Evolutionary conservation across 2,888 invertebrate species (phyloP).

Genomic region (Monochamus alternatus): DNA sequence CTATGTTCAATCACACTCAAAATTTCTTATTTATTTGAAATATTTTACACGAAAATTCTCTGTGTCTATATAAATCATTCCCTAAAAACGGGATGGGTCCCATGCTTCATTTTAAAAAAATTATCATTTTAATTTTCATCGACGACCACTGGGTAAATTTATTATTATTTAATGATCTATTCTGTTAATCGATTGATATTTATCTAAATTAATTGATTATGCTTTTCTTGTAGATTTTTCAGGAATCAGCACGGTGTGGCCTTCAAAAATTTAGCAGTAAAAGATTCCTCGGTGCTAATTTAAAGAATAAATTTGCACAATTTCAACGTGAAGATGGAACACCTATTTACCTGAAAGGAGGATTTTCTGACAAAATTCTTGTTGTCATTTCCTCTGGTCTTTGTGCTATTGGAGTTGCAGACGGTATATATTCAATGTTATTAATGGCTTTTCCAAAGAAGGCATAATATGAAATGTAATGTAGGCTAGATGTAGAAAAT

Average conservation of each 20-base stretch:
- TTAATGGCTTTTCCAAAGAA: constrained; percentile 42
- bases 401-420: constrained; percentile 40
- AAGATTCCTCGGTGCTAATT: constrained; percentile 23
- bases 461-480: constrained; percentile 15
- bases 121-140: too few species aligned
- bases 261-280: constrained; percentile 10
- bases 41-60: too few species aligned
- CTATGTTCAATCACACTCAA: too few species aligned
- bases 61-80: too few species aligned
- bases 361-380: constrained; percentile 48
- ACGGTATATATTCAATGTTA: constrained; percentile 32
- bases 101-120: too few species aligned
- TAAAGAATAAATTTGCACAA: constrained; percentile 36
- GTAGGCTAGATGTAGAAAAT: not conserved
- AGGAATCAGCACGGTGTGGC: not conserved
- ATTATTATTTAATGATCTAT: too few species aligned
- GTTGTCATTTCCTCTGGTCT: constrained; percentile 38
- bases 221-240: constrained; percentile 9
- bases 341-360: constrained; percentile 55
- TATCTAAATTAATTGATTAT: too few species aligned
- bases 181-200: too few species aligned
- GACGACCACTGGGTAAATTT: too few species aligned
- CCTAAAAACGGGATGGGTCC: too few species aligned
- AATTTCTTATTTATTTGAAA: too few species aligned
- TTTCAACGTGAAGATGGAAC: constrained; percentile 51